These are phyloP conservation scores for Pollenia griseotomentosa DNA, from an alignment of 2,888 invertebrate genomes.

Conservation along the genomic window DNA sequence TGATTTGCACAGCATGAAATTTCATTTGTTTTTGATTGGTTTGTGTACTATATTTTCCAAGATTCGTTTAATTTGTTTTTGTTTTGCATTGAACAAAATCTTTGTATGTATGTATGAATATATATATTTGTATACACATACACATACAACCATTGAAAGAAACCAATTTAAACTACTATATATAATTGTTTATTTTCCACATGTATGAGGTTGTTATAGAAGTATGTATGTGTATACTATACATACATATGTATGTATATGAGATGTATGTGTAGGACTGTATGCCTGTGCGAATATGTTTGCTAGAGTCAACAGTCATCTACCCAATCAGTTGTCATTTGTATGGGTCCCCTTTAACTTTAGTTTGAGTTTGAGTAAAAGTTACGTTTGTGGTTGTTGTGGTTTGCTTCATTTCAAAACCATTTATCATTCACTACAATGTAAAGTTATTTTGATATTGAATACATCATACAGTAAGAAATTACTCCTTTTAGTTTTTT, in stretches of 20 bases:
- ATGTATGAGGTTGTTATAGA: too few species aligned
- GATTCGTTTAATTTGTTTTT: background rate
- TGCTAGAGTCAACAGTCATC: constrained; percentile 31
- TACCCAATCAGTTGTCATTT: constrained; percentile 55
- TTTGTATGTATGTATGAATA: background rate
- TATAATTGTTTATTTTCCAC: constrained; percentile 1
- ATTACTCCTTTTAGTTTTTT: constrained; percentile 15
- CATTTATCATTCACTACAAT: constrained; percentile 68
- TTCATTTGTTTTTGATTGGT: constrained; percentile 50
- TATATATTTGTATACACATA: background rate
- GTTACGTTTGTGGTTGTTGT: constrained; percentile 67
- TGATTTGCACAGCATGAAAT: constrained; percentile 44
- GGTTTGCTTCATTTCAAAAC: constrained; percentile 60
- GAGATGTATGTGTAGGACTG: background rate
- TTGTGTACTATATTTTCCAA: constrained; percentile 1
- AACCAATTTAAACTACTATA: background rate
- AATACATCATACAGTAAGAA: background rate
- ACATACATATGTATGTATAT: background rate
- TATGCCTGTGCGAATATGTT: background rate
- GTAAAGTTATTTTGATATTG: constrained; percentile 26
- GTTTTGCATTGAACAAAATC: background rate
- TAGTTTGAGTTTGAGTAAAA: constrained; percentile 40
- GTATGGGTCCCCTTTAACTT: constrained; percentile 25
- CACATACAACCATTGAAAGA: background rate
- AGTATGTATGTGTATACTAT: too few species aligned